These are phyloP conservation scores for Dryadula phaetusa DNA, from an alignment of 2,888 invertebrate genomes.

Conservation along the genomic window DNA sequence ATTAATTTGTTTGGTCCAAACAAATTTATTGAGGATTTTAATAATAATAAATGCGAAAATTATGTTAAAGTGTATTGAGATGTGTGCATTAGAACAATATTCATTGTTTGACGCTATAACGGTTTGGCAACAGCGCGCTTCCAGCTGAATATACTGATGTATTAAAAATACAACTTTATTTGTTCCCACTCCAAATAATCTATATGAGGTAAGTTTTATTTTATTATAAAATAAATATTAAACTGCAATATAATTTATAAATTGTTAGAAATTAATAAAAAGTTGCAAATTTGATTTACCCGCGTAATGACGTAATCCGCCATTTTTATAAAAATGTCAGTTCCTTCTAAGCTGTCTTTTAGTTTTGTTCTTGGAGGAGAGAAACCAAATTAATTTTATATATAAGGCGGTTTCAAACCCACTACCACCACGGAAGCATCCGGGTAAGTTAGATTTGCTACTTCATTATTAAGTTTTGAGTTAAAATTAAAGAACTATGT, in stretches of 20 bases:
- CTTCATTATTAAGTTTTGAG: conserved; percentile 42
- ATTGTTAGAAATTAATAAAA: conserved; percentile 30
- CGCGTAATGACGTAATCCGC: conserved; percentile 79
- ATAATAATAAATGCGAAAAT: conserved; percentile 56
- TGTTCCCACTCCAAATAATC: conserved; percentile 55
- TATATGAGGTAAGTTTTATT: conserved; percentile 73
- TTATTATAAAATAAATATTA: conserved; percentile 23
- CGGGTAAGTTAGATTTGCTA: conserved; percentile 69
- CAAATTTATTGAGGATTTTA: conserved; percentile 38
- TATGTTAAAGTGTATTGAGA: conserved; percentile 74
- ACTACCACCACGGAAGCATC: conserved; percentile 78
- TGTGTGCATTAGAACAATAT: conserved; percentile 74
- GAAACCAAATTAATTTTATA: conserved; percentile 61
- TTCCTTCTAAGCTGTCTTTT: conserved; percentile 69
- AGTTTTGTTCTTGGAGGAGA: conserved; percentile 66
- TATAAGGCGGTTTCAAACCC: conserved; percentile 67
- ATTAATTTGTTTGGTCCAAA: conserved; percentile 7
- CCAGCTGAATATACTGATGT: conserved; percentile 70
- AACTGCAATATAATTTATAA: conserved; percentile 32
- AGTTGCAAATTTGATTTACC: conserved; percentile 66
- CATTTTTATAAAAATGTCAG: conserved; percentile 65
- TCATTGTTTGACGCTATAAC: conserved; percentile 80
- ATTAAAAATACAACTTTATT: conserved; percentile 60
- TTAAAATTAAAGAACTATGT: conserved; percentile 8
- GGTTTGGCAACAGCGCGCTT: conserved; percentile 80